Evolutionary conservation across 2,888 invertebrate genomes (phyloP).

Genomic region (Formica aserva): DNA sequence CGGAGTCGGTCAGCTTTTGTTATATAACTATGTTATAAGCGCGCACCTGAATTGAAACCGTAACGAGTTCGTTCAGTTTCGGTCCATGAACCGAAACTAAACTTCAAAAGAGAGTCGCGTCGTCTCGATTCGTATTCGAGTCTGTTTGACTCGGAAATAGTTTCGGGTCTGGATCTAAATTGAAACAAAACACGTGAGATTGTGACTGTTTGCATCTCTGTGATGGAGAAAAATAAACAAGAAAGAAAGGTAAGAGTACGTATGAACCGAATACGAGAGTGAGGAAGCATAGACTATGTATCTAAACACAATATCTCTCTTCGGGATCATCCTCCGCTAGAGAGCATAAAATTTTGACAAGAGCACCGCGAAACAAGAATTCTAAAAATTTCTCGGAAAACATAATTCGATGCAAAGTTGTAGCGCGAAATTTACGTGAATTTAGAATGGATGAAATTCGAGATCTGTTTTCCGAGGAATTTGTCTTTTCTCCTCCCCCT

Average conservation of each 20-base stretch:
- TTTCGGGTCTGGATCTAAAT: slow-evolving; percentile 19
- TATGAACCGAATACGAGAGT: slow-evolving; percentile 3
- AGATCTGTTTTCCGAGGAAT: neutral
- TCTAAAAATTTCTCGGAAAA: neutral
- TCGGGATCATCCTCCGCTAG: slow-evolving; percentile 9
- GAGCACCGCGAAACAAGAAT: neutral
- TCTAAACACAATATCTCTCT: slow-evolving; percentile 29
- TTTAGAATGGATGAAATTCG: slow-evolving; percentile 14
- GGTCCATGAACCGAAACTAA: slow-evolving; percentile 10
- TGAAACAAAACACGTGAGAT: slow-evolving; percentile 49
- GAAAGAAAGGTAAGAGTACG: slow-evolving; percentile 17
- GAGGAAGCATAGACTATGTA: slow-evolving; percentile 18
- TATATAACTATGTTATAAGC: slow-evolving; percentile 18
- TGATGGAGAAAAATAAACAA: slow-evolving; percentile 20
- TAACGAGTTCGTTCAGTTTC: slow-evolving; percentile 39
- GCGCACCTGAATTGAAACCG: slow-evolving; percentile 11
- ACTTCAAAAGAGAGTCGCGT: neutral
- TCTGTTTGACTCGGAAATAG: neutral
- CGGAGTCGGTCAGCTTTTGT: slow-evolving; percentile 36
- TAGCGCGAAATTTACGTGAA: neutral
- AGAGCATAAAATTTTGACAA: slow-evolving; percentile 37
- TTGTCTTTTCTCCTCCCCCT: neutral
- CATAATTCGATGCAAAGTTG: neutral
- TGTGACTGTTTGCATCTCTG: slow-evolving; percentile 32
- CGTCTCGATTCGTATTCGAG: slow-evolving; percentile 5